Base-by-base conservation (phyloP, 2,113 vertebrate species). In the Panthera tigris region DNA sequence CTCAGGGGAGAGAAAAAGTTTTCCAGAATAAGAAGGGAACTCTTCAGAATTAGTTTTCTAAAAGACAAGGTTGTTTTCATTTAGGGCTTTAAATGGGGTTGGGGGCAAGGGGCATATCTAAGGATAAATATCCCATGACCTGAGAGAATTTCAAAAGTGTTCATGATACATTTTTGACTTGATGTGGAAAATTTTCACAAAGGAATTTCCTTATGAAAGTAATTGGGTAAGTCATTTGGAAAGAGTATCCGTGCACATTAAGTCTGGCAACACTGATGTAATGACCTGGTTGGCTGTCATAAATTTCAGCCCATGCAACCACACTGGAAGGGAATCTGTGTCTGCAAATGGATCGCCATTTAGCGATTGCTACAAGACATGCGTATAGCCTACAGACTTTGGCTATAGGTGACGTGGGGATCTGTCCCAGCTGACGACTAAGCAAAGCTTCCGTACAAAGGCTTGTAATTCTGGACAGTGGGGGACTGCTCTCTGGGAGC, bases 1-100 rank as follows among this genome's bases (percentile, higher is more conserved):
- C 93, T 96, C 97, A 55, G 63, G 93, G 89, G 96, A 96, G 50
- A 82, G 57, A 78, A 97, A 57, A 83, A 19, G 18, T 93, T 97
- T 97, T 96, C 88, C 27, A 68, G 78, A 94, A 87, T 65, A 73
- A 91, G 68, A 94, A 63, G 68, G 18, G 41, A 76, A 45, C n/a
- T 61, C 33, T 71, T 89, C 31, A 95, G 61, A 93, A 94, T 89
- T 52, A 91, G 68, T 91, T 93, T 91, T 79, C 33, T 66, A 66
- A 85, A 89, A 78, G 18, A 69, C 39, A 69, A 36, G 69, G 18
- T 39, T 69, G 36, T 23, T 86, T 89, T 79, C 33, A 36, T 39
- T 73, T 85, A 52, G 31, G 48, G 15, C 16, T 85, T 94, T 71
- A 39, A 93, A 16, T 57, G 71, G 8, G 0, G 1, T 1, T 50